Evolutionary conservation across 1,140 invertebrate genomes (phyloP).

Genomic region (Hyposmocoma kahamanoa): DNA sequence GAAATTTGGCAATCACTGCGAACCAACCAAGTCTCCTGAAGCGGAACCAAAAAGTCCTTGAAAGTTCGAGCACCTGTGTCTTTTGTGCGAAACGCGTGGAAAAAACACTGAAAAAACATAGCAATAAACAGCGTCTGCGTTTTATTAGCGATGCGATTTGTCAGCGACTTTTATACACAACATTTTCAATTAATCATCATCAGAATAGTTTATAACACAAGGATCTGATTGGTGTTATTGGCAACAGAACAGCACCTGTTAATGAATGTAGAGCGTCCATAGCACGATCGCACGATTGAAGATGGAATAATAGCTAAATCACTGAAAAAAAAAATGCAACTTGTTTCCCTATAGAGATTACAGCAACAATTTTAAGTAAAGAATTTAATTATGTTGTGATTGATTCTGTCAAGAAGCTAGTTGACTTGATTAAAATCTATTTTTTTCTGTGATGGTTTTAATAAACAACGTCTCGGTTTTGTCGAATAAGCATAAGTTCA

Average conservation of each 20-base stretch:
- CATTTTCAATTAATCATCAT: slow-evolving; percentile 39
- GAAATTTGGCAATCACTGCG: not conserved
- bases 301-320: no score
- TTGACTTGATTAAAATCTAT: no score
- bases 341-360: no score
- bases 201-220: slow-evolving; percentile 22
- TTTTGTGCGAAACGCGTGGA: slow-evolving; percentile 38
- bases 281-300: slow-evolving; percentile 11
- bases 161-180: slow-evolving; percentile 45
- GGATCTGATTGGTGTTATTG: slow-evolving; percentile 26
- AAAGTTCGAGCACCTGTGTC: slow-evolving; percentile 52
- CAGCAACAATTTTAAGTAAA: no score
- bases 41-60: slow-evolving; percentile 53
- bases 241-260: slow-evolving; percentile 22
- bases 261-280: slow-evolving; percentile 15
- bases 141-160: slow-evolving; percentile 44
- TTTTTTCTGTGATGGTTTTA: no score
- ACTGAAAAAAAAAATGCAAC: no score
- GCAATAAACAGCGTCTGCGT: slow-evolving; percentile 30
- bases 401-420: no score
- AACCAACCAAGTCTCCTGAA: slow-evolving; percentile 39
- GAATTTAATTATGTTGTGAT: no score
- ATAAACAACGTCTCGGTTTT: no score
- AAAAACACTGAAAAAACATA: slow-evolving; percentile 42
- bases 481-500: no score